Conservation (phyloP, 2,888 invertebrate genomes). For the Papilio gigon region DNA sequence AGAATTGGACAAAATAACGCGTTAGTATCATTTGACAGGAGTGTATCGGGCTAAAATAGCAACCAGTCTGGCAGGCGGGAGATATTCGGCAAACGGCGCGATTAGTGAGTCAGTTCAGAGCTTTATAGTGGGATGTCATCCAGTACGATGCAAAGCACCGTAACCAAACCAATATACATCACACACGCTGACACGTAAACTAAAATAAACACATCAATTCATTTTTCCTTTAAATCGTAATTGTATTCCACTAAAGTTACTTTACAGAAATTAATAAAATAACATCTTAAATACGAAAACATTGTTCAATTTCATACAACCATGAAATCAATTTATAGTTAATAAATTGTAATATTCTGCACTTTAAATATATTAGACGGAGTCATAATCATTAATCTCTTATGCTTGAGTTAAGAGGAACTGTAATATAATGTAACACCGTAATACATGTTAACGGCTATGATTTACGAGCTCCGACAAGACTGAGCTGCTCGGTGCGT, state of each 20-base stretch:
- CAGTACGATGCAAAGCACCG: not conserved
- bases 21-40: not conserved
- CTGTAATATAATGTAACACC: constrained; percentile 25
- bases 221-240: too few relatives aligned
- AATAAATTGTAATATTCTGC: not conserved
- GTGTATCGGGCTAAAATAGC: not conserved
- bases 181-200: not conserved
- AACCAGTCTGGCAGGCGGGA: constrained; percentile 22
- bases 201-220: too few relatives aligned
- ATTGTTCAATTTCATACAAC: too few relatives aligned
- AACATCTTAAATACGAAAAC: too few relatives aligned
- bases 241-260: too few relatives aligned
- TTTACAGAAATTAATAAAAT: too few relatives aligned
- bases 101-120: constrained; percentile 20
- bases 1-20: too few relatives aligned
- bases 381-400: constrained; percentile 12
- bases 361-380: constrained; percentile 8
- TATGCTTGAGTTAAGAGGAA: constrained; percentile 20
- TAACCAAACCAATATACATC: constrained; percentile 8
- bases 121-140: not conserved
- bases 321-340: not conserved
- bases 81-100: constrained; percentile 15
- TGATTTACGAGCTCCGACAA: constrained; percentile 28
- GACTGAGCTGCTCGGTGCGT: constrained; percentile 17
- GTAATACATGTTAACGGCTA: constrained; percentile 26